Base-by-base conservation (phyloP, 2,888 invertebrate genomes). In the Melitaea athalia region DNA sequence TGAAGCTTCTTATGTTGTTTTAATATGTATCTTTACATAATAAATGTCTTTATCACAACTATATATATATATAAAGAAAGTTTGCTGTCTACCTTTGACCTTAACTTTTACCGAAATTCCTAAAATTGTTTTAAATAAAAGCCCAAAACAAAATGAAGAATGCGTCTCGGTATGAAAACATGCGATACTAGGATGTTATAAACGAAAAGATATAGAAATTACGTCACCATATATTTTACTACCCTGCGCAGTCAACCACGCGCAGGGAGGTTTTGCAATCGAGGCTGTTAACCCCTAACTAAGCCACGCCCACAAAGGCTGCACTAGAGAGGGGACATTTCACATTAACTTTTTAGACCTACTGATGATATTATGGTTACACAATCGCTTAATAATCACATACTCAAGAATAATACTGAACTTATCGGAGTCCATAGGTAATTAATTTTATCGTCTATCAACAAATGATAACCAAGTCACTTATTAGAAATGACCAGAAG, bases 191-290 rank as follows among this genome's bases (percentile, higher is more conserved):
- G 71, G 75, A 43, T n/a, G 11, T 24, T 59, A 75, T 74, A 69
- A 68, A 33, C 38, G 24, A 31, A 10, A 59, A 59, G 49, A 53
- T 57, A 63, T 55, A 12, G 47, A 60, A 55, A 59, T 33, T 53
- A 50, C 38, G 65, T 67, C 63, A 59, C 59, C 24, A 38, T 67
- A 38, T 67, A 59, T 68, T 49, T 67, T 69, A 12, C 61, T 64
- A 61, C 70, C 71, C 62, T 74, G 75, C 77, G 75, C 74, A 72
- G 60, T 70, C 7, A 45, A 45, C 63, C 63, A 65, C 66, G 74
- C 75, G 73, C 72, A 75, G 61, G 64, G 68, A 68, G 70, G 71
- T 69, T 69, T 38, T 67, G 33, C 53, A 63, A 38, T 31, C 17
- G 33, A 61, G 60, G 55, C 24, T 63, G 59, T 70, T 70, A 67